Evolutionary conservation across 2,797 vertebrate species (phyloP).

Genomic region (Labeo calbasu): DNA sequence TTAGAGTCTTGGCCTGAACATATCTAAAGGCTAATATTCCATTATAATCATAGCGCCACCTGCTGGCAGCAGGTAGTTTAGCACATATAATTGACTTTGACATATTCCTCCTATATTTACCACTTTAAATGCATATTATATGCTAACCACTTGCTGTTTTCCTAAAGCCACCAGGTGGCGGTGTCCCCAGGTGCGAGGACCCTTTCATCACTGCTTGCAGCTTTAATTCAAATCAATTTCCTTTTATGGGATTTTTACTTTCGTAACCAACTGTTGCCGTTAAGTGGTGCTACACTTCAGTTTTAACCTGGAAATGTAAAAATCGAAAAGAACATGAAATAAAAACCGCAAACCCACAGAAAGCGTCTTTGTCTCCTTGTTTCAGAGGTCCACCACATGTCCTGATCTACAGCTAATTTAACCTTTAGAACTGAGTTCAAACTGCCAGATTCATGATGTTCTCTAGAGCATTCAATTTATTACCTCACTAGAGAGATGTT

Average conservation of each 20-base stretch:
- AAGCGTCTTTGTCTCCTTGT: neutral
- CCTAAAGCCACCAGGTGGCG: no score
- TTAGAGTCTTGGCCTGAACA: no score
- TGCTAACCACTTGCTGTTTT: no score
- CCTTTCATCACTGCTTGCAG: no score
- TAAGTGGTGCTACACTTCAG: neutral
- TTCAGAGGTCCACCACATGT: neutral
- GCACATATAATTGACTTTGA: no score
- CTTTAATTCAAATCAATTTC: neutral
- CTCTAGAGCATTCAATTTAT: constrained; percentile 32
- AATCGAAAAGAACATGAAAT: neutral
- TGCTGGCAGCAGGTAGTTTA: no score
- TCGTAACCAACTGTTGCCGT: neutral
- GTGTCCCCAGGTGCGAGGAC: no score
- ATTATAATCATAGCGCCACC: no score
- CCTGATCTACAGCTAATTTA: neutral
- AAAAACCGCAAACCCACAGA: neutral
- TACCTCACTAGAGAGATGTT: constrained; percentile 25
- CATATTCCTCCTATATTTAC: no score
- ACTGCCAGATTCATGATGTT: constrained; percentile 7
- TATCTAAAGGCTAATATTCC: no score
- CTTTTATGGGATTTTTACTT: neutral
- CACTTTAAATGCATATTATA: no score
- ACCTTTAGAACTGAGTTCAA: constrained; percentile 18
- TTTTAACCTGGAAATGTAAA: neutral